phyloP scores from a whole-genome alignment of 2,113 vertebrate species.

The Microcebus griseorufus region DNA sequence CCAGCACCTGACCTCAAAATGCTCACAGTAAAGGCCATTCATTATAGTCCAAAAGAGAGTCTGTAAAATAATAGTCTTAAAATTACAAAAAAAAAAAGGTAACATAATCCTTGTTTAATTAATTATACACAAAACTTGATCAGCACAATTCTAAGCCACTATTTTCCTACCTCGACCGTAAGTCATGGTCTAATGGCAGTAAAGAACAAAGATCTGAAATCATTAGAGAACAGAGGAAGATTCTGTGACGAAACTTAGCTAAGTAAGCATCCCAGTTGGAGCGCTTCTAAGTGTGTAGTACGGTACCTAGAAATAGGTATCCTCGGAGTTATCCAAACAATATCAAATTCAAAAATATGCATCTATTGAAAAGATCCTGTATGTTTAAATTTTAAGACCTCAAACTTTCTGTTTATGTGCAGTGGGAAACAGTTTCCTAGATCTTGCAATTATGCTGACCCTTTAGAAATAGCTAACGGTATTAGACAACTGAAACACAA shows the following conservation, averaged over 20 bases:
- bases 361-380: background rate
- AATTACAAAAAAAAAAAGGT: background rate
- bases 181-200: background rate
- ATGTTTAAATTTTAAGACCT: background rate
- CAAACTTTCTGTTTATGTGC: background rate
- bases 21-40: background rate
- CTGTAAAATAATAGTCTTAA: background rate
- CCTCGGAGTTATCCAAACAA: background rate
- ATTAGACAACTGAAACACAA: background rate
- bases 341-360: background rate
- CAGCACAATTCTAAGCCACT: background rate
- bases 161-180: background rate
- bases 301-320: background rate
- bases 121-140: background rate
- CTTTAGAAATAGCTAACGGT: background rate
- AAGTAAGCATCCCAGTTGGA: background rate
- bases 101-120: background rate
- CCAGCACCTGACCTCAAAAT: background rate
- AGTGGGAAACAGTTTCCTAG: background rate
- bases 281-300: accelerated
- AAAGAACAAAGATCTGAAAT: background rate
- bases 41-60: background rate
- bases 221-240: background rate
- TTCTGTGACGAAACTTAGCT: accelerated
- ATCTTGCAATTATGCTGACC: background rate